Evolutionary conservation across 1,140 invertebrate genomes (phyloP).

Genomic region (Danaus melanippus): DNA sequence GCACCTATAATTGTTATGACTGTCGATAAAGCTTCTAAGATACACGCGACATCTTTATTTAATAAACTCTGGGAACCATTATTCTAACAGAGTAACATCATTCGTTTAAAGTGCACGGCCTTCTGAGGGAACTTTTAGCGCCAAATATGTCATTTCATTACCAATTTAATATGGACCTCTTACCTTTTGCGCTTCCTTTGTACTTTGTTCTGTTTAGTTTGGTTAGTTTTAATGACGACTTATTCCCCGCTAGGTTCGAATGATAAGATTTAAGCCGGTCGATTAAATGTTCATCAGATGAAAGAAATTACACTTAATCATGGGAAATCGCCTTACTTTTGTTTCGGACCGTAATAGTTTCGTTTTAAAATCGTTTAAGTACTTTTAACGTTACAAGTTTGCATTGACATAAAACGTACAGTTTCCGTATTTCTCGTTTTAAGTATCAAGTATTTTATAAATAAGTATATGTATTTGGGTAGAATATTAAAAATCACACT

Average conservation of each 20-base stretch:
- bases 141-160: background rate
- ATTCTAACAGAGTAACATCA: background rate
- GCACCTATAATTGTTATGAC: slow-evolving; percentile 31
- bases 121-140: background rate
- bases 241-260: slow-evolving; percentile 8
- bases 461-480: too few relatives aligned
- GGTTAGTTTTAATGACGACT: too few relatives aligned
- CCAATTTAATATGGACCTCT: too few relatives aligned
- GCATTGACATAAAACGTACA: too few relatives aligned
- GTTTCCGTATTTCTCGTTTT: too few relatives aligned
- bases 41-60: slow-evolving; percentile 16
- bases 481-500: too few relatives aligned
- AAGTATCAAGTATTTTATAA: too few relatives aligned
- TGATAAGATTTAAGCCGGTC: slow-evolving; percentile 23
- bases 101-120: background rate
- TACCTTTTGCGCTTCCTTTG: too few relatives aligned
- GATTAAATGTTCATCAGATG: slow-evolving; percentile 44
- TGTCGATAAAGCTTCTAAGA: slow-evolving; percentile 15
- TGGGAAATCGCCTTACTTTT: slow-evolving; percentile 32
- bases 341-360: slow-evolving; percentile 18
- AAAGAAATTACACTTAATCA: slow-evolving; percentile 44
- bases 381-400: too few relatives aligned
- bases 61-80: too few relatives aligned
- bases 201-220: too few relatives aligned
- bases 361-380: slow-evolving; percentile 25